Evolutionary conservation across 2,888 invertebrate species (phyloP).

Genomic region (Zygothrica quintamaculata): DNA sequence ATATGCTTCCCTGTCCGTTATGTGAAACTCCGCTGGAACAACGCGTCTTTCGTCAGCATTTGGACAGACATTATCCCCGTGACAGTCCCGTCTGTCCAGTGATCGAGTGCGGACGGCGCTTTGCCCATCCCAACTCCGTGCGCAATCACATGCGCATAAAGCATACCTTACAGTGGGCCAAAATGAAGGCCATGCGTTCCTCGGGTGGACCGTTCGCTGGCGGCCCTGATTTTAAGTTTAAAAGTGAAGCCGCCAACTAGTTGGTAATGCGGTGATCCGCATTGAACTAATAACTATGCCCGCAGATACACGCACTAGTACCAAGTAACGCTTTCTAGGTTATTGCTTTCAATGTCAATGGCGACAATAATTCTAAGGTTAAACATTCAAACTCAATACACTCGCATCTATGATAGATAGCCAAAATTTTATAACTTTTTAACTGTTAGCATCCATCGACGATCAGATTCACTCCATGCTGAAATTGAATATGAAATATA

Average conservation of each 20-base stretch:
- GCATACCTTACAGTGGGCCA: constrained; percentile 92
- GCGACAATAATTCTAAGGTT: constrained; percentile 71
- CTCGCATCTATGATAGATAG: constrained; percentile 73
- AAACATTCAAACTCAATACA: constrained; percentile 36
- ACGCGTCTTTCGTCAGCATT: constrained; percentile 89
- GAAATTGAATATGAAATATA: too few relatives aligned
- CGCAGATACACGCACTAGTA: constrained; percentile 54
- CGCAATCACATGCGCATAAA: constrained; percentile 94
- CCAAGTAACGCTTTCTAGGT: constrained; percentile 68
- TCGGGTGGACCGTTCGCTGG: constrained; percentile 85
- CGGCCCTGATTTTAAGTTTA: constrained; percentile 84
- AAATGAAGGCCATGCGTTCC: constrained; percentile 89
- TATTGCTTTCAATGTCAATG: constrained; percentile 72
- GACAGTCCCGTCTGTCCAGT: constrained; percentile 93
- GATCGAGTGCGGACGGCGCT: constrained; percentile 89
- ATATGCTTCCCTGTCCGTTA: constrained; percentile 88
- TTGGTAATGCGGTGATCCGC: constrained; percentile 20
- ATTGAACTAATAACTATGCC: constrained; percentile 14
- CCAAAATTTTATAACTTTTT: constrained; percentile 52
- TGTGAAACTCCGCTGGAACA: constrained; percentile 88
- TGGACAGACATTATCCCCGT: constrained; percentile 93
- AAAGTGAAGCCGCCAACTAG: constrained; percentile 79
- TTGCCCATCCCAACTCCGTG: constrained; percentile 94
- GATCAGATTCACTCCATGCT: too few relatives aligned
- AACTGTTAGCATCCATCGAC: too few relatives aligned